Percentiles rank a stretch among this genome's conserved stretches.
Evolutionary conservation across 2,888 invertebrate genomes (phyloP).

Genomic region (Pseudanteris insignis): DNA sequence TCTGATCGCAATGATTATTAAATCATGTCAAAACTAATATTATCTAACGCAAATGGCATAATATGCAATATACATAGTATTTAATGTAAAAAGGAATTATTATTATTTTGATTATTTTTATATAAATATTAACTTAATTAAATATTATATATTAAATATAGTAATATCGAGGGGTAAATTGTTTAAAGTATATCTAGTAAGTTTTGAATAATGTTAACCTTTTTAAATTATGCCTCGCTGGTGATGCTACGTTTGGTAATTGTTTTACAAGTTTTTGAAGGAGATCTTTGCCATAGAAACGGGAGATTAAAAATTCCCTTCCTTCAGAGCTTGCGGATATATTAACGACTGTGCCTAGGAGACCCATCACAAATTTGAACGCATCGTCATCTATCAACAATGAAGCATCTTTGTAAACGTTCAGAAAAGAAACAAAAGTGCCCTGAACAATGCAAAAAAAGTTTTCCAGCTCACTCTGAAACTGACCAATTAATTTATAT

Average conservation of each 20-base stretch:
- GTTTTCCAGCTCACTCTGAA: conserved; percentile 58
- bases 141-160: too few species aligned
- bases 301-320: conserved; percentile 60
- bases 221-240: conserved; percentile 6
- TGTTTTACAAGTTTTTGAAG: conserved; percentile 16
- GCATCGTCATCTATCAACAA: conserved; percentile 60
- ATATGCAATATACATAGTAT: too few species aligned
- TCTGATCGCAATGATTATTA: too few species aligned
- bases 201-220: conserved; percentile 13
- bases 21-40: too few species aligned
- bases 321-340: conserved; percentile 62
- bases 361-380: conserved; percentile 61
- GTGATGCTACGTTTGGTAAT: conserved; percentile 10
- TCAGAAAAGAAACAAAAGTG: conserved; percentile 61
- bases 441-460: conserved; percentile 61
- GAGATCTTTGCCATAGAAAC: conserved; percentile 40
- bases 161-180: too few species aligned
- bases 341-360: conserved; percentile 63
- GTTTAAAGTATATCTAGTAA: too few species aligned
- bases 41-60: too few species aligned
- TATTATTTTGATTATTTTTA: too few species aligned
- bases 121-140: too few species aligned
- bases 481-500: conserved; percentile 38
- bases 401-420: conserved; percentile 56
- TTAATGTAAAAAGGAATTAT: too few species aligned